Evolutionary conservation across 2,113 vertebrate species (phyloP), one percentile per base, ranked within the genome.

Genomic region (Embiotoca jacksoni): DNA sequence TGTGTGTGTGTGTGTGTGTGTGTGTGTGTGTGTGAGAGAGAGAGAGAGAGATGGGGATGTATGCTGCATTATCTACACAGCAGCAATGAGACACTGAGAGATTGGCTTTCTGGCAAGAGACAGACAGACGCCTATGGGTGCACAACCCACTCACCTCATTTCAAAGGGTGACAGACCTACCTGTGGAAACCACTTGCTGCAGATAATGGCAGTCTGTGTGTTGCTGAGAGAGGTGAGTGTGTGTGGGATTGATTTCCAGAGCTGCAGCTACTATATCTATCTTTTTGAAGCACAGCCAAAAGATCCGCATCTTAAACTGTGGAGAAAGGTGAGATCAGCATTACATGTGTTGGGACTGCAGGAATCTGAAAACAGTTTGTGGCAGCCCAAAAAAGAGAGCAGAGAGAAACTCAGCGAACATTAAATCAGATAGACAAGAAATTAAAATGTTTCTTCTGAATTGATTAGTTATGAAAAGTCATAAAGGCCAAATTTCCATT

Each of bases 31-130:
- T 39, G 65, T 73, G 61, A 67, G 78, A 75, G 47, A 13, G 41
- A 23, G 50, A 10, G 58, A 55, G 62, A 62, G 78, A 80, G 47
- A 73, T 1, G 23, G 50, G 73, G 81, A 88, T 85, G 79, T 75
- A 79, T 61, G 33, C 58, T 73, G 66, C 54, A 75, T 64, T 89
- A 84, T 90, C 86, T 82, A 64, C 72, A 68, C 58, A 70, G 71
- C 60, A 80, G 80, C 68, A 86, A 78, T 79, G 46, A 88, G 78
- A 86, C 88, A 81, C 77, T 87, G 59, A 81, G 85, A 91, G 92
- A 94, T 94, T 93, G 88, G 88, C 84, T 94, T 93, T 93, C 92
- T 89, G 88, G 84, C 82, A 73, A 83, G 92, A 93, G 93, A 94
- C 93, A 93, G 90, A 88, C 87, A 88, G 92, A 93, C 92, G 92